Evolutionary conservation across 2,797 vertebrate genomes (phyloP), one percentile per base, ranked within the genome.

Genomic region (Enteromius radiatus): DNA sequence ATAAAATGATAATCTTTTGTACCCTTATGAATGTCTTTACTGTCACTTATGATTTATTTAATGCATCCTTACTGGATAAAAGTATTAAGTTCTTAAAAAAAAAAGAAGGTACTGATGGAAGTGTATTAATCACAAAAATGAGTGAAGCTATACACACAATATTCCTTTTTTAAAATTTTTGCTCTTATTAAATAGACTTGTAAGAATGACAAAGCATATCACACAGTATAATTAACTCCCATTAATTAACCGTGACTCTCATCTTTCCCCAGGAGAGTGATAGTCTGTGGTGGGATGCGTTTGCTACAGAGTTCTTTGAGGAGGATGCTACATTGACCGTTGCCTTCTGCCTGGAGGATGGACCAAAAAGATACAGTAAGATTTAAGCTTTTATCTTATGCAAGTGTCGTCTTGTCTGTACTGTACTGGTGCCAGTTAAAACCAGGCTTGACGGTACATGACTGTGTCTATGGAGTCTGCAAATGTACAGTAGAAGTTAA

Each of bases 311-410:
- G 92, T 99, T 99, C 95, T 99, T 99, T 87, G 98, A 99, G 93
- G 98, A 99, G 76, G 98, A 99, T 64, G 98, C 98, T 90, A 99
- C 97, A 9, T 95, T 99, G 94, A 99, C 97, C 3, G 96, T 99
- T 88, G 99, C 98, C 88, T 99, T 99, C 96, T 99, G 98, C 93
- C 96, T 99, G 90, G 98, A 99, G 95, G 98, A 99, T 87, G 98
- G 98, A 96, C 98, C 98, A 97, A 99, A 99, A 96, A 97, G 97
- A 97, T 99, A 99, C 96, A 99, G 98, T 99, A 98, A 98, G 97
- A 89, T 61, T 84, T 38, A 65, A 28, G 11, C 19, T 23, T 80
- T 75, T 68, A 36, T 68, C 15, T 49, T 68, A 1, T 41, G 47
- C 26, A 31, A 45, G 33, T 5, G 41, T 47, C 69, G 41, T 43